Conservation (phyloP, 2,797 vertebrate species). For the Oreonectes daqikongensis region DNA sequence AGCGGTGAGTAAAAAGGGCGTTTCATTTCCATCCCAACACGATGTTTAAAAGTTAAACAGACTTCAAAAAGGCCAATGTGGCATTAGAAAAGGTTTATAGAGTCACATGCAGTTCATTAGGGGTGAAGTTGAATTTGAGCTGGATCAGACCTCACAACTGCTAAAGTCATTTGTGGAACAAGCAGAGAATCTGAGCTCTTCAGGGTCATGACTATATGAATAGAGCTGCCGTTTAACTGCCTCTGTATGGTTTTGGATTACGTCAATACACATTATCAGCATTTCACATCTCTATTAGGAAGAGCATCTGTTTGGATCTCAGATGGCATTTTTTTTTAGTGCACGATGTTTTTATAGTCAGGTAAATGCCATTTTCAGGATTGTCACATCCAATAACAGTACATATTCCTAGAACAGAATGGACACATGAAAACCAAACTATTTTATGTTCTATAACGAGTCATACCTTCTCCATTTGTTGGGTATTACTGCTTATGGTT, state of each 20-base stretch:
- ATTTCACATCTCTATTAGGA: neutral
- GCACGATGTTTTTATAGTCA: too few species aligned
- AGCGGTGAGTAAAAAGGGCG: constrained; percentile 25
- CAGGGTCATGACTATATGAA: constrained; percentile 38
- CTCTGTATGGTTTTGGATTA: constrained; percentile 25
- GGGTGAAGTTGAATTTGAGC: constrained; percentile 50
- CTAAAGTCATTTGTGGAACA: constrained; percentile 59
- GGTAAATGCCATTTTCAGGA: too few species aligned
- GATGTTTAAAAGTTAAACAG: constrained; percentile 25
- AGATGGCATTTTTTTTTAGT: too few species aligned
- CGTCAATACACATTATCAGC: constrained; percentile 4
- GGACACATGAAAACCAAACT: too few species aligned
- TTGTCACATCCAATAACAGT: too few species aligned
- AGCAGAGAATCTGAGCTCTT: constrained; percentile 32
- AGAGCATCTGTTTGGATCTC: neutral
- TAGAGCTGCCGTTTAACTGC: constrained; percentile 27
- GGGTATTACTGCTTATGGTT: too few species aligned
- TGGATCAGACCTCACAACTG: constrained; percentile 53
- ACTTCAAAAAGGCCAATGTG: constrained; percentile 57
- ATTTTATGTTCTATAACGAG: too few species aligned
- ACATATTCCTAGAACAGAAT: too few species aligned
- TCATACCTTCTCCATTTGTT: too few species aligned
- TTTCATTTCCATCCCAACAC: constrained; percentile 42
- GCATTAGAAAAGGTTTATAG: constrained; percentile 45
- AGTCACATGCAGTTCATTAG: constrained; percentile 60